A percentile compares a stretch with the other conserved stretches of the same genome.
phyloP scores from a whole-genome alignment of 2,113 vertebrate genomes.

The Acrocephalus arundinaceus region DNA sequence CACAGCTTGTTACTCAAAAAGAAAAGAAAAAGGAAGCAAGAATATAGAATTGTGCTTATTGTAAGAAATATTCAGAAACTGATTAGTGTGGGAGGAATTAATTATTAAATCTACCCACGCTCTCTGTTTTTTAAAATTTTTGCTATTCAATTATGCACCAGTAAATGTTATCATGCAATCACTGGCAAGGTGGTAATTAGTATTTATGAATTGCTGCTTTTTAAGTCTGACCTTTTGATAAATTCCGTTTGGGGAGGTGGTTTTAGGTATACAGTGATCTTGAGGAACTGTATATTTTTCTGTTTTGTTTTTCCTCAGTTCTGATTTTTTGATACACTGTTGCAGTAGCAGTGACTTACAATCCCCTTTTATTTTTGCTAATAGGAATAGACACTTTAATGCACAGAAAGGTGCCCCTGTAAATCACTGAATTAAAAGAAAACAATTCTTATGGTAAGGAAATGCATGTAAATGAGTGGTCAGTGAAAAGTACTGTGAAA shows the following conservation, averaged over 20 bases:
- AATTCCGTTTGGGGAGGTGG: conserved; percentile 56
- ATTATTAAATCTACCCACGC: conserved; percentile 65
- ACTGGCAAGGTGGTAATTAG: conserved; percentile 67
- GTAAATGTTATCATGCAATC: conserved; percentile 71
- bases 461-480: neutral
- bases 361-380: neutral
- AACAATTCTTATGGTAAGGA: neutral
- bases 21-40: neutral
- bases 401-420: neutral
- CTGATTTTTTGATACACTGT: conserved; percentile 13
- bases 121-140: conserved; percentile 53
- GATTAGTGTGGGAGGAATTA: conserved; percentile 71
- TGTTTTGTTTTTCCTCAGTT: neutral
- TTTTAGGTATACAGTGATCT: conserved; percentile 13
- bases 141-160: conserved; percentile 68
- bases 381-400: neutral
- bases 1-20: neutral
- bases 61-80: conserved; percentile 61
- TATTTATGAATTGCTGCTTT: conserved; percentile 71
- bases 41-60: conserved; percentile 38
- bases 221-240: conserved; percentile 70
- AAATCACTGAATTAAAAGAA: conserved; percentile 22
- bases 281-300: neutral
- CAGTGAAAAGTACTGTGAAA: neutral
- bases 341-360: neutral